These are phyloP conservation scores for Lycorma delicatula DNA, from an alignment of 1,140 invertebrate genomes.

Conservation along the genomic window DNA sequence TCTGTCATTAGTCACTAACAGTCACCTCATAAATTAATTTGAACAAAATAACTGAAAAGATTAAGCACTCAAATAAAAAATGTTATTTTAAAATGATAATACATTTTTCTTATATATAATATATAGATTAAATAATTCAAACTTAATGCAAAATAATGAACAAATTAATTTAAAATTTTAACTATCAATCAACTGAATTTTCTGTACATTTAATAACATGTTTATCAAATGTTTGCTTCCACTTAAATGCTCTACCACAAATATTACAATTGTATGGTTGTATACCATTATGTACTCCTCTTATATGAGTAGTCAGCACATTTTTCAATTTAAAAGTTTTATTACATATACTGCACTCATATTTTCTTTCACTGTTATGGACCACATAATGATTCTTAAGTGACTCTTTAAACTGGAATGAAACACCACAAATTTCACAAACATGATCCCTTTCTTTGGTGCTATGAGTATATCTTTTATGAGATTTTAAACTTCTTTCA, in stretches of 20 bases:
- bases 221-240: too few relatives aligned
- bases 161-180: too few relatives aligned
- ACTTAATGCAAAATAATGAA: too few relatives aligned
- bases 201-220: too few relatives aligned
- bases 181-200: too few relatives aligned
- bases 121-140: too few relatives aligned
- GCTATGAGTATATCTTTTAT: constrained; percentile 3
- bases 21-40: too few relatives aligned
- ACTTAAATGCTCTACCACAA: constrained; percentile 41
- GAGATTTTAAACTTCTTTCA: background rate
- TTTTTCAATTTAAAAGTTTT: constrained; percentile 39
- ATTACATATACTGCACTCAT: constrained; percentile 39
- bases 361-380: constrained; percentile 34
- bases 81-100: too few relatives aligned
- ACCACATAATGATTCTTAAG: constrained; percentile 32
- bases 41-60: too few relatives aligned
- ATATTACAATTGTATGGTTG: constrained; percentile 36
- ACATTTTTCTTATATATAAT: too few relatives aligned
- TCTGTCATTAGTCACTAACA: too few relatives aligned
- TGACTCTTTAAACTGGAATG: constrained; percentile 10
- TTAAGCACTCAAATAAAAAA: too few relatives aligned
- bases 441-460: background rate
- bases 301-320: constrained; percentile 37
- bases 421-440: constrained; percentile 19
- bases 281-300: constrained; percentile 35